Conservation (phyloP, 2,113 vertebrate genomes). For the Rousettus leschenaultii region DNA sequence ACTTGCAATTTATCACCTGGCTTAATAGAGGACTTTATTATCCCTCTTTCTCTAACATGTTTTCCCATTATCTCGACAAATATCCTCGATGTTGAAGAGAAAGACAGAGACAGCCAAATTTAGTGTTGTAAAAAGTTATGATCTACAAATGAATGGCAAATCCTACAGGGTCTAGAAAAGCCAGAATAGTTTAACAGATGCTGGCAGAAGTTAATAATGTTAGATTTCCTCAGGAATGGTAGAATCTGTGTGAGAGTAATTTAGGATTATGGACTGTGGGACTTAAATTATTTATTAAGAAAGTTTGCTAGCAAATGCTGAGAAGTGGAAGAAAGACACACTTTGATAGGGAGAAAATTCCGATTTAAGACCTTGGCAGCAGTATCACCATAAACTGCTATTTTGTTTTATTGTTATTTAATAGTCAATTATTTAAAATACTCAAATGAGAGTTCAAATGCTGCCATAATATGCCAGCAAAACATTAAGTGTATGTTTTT, state of each 20-base stretch:
- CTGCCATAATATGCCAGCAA: conserved; percentile 23
- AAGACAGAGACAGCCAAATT: not conserved
- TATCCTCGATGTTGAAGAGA: not conserved
- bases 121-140: not conserved
- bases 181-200: not conserved
- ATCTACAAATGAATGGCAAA: not conserved
- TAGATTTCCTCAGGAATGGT: not conserved
- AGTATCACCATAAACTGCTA: not conserved
- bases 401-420: conserved; percentile 61
- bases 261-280: not conserved
- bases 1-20: not conserved
- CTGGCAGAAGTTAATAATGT: not conserved
- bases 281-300: conserved; percentile 37
- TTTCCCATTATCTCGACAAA: not conserved
- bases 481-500: conserved; percentile 53
- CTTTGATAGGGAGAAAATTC: not conserved
- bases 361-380: conserved; percentile 18
- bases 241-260: conserved; percentile 16
- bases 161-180: not conserved
- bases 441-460: conserved; percentile 57
- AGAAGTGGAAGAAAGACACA: not conserved
- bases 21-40: not conserved
- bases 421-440: conserved; percentile 57
- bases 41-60: not conserved
- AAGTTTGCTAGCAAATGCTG: not conserved